Evolutionary conservation across 2,113 vertebrate species (phyloP), one percentile per base, ranked within the genome.

Genomic region (Maccullochella peelii): DNA sequence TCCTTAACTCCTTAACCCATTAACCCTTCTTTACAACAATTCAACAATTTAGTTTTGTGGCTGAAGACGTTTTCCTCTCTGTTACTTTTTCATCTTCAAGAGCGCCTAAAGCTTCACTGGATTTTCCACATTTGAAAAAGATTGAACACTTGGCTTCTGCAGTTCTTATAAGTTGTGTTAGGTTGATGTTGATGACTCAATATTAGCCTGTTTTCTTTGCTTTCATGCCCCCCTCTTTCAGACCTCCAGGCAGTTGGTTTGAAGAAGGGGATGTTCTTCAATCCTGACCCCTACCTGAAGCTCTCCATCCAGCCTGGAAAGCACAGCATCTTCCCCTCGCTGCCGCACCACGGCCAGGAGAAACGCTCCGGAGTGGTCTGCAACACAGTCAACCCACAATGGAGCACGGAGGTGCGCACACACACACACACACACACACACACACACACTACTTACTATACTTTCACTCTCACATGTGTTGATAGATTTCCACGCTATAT

Each of bases 231-330:
- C 83, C 84, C 12, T 38, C 11, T 30, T 59, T 49, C 62, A 99
- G 98, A 98, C 92, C 95, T 99, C 83, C 98, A 99, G 90, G 98
- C 98, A 23, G 94, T 97, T 84, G 97, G 98, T 40, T 91, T 99
- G 92, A 99, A 99, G 96, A 99, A 99, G 90, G 98, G 98, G n/a
- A 99, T 99, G 98, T 99, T 99, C 94, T 99, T 99, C 91, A 99
- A 99, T 89, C 98, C 98, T 7, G 98, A 99, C 80, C 98, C 98
- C 30, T 99, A 99, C 83, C 95, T 99, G 94, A 99, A 99, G 94
- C 97, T 99, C 87, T 97, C 98, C 72, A 99, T 99, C 85, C 98
- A 99, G 92, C 98, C 98, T 10, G 98, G 98, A 57, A 99, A 99
- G 65, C 98, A 99, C 54, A 99, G 98, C 95, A 98, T 97, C 92